These are phyloP conservation scores for Oscheius myriophilus DNA, from an alignment of 2,888 invertebrate genomes.

Conservation along the genomic window DNA sequence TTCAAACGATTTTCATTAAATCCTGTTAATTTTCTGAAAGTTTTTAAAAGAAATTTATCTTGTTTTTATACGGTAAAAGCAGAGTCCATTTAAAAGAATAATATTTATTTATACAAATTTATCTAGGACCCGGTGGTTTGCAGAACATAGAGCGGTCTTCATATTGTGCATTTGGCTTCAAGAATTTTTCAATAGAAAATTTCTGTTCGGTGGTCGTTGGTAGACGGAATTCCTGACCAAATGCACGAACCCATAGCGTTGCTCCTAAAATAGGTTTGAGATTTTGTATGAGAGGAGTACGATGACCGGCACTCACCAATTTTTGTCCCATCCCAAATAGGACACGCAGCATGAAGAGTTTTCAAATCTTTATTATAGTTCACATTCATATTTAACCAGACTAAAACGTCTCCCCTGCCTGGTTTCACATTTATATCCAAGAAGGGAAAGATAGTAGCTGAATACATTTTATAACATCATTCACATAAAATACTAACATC, in stretches of 20 bases:
- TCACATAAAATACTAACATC: constrained; percentile 10
- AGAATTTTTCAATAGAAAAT: constrained; percentile 1
- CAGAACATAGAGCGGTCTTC: constrained; percentile 12
- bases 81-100: too few species aligned
- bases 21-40: too few species aligned
- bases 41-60: too few species aligned
- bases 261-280: constrained; percentile 29
- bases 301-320: too few species aligned
- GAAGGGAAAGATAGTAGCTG: constrained; percentile 28
- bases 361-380: constrained; percentile 5
- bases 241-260: constrained; percentile 25
- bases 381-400: constrained; percentile 25
- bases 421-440: constrained; percentile 25
- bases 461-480: not conserved
- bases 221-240: constrained; percentile 26
- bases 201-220: constrained; percentile 6
- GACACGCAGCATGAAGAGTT: constrained; percentile 29
- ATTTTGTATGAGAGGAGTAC: too few species aligned
- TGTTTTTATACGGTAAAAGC: too few species aligned
- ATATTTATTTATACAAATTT: too few species aligned
- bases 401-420: constrained; percentile 20
- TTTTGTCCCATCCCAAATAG: constrained; percentile 27
- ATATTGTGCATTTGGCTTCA: constrained; percentile 5
- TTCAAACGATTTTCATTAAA: too few species aligned
- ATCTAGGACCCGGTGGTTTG: constrained; percentile 10